phyloP scores from a whole-genome alignment of 2,888 invertebrate species.

The Caenorhabditis doughertyi region DNA sequence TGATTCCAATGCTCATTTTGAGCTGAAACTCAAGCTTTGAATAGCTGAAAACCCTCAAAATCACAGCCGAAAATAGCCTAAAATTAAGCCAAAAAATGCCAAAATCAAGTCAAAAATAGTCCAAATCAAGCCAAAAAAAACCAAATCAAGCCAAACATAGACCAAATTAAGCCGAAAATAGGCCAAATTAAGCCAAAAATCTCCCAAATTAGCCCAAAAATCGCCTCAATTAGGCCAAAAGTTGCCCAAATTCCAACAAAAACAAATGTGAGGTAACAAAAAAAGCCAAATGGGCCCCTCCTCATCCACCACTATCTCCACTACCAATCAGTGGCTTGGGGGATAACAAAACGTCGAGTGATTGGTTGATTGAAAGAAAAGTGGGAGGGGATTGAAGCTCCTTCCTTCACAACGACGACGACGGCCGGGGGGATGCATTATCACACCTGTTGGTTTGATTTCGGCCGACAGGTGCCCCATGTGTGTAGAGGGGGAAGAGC shows the following conservation, averaged over 20 bases:
- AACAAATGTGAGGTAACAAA: not conserved
- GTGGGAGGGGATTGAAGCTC: constrained; percentile 7
- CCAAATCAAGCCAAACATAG: too few species aligned
- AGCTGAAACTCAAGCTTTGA: too few species aligned
- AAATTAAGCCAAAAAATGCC: too few species aligned
- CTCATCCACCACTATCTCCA: not conserved
- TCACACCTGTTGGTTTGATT: constrained; percentile 65
- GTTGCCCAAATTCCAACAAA: not conserved
- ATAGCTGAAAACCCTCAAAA: too few species aligned
- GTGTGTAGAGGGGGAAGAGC: not conserved
- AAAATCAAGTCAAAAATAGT: too few species aligned
- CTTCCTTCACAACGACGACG: constrained; percentile 41
- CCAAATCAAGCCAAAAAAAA: too few species aligned
- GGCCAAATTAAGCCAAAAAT: too few species aligned
- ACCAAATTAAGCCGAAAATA: too few species aligned
- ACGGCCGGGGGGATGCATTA: constrained; percentile 55
- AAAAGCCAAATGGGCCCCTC: not conserved
- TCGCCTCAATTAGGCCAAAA: too few species aligned
- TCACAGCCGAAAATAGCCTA: too few species aligned
- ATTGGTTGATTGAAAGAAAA: constrained; percentile 48
- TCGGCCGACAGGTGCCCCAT: constrained; percentile 57
- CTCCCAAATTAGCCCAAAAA: not conserved
- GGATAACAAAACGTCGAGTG: constrained; percentile 52
- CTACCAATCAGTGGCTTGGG: constrained; percentile 28
- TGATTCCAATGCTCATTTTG: constrained; percentile 12